These are phyloP conservation scores for Paraplagusia blochii DNA, from an alignment of 2,113 vertebrate species.

Conservation along the genomic window DNA sequence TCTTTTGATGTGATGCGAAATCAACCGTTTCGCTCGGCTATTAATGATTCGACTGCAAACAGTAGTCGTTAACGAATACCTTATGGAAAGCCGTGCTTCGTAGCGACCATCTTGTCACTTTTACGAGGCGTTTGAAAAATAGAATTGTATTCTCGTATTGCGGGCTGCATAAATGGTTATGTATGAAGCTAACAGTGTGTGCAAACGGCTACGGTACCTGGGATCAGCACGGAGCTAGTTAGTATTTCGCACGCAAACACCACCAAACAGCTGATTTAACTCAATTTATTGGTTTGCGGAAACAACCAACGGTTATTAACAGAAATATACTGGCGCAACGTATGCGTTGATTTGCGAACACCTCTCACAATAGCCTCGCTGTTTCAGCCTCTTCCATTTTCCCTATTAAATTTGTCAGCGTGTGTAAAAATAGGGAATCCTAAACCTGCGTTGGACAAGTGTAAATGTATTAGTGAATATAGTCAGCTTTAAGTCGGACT, in stretches of 20 bases:
- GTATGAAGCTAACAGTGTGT: conserved; percentile 46
- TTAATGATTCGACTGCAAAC: conserved; percentile 28
- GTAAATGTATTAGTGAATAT: conserved; percentile 3
- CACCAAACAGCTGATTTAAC: conserved; percentile 16
- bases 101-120: background rate
- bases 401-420: conserved; percentile 56
- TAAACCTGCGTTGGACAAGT: background rate
- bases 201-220: conserved; percentile 42
- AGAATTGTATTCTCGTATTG: conserved; percentile 45
- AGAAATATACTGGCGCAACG: conserved; percentile 1
- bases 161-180: conserved; percentile 44
- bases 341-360: conserved; percentile 10
- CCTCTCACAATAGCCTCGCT: conserved; percentile 41
- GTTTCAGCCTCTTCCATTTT: conserved; percentile 46
- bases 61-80: background rate
- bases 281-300: conserved; percentile 1
- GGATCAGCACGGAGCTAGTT: conserved; percentile 30
- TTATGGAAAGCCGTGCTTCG: conserved; percentile 1
- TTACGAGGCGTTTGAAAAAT: conserved; percentile 28
- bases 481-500: background rate
- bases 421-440: conserved; percentile 34
- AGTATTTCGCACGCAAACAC: conserved; percentile 14
- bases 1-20: conserved; percentile 66
- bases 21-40: conserved; percentile 53
- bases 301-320: background rate